Evolutionary conservation across 30 jellyfish, hydroid and myxozoan genomes (phyloP).

Genomic region (Mastigias papua): DNA sequence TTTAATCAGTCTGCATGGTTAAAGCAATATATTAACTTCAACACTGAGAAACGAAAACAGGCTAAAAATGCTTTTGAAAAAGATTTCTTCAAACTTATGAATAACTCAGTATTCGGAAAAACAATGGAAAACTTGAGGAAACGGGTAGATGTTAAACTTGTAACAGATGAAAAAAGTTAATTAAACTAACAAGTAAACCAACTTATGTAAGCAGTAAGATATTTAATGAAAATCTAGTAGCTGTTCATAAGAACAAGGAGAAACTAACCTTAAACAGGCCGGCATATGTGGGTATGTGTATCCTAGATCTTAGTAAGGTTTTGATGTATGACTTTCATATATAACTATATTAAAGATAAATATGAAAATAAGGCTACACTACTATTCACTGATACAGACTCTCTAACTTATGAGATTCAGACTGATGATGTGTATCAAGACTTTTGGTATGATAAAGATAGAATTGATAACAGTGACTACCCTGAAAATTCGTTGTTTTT

Average conservation of each 20-base stretch:
- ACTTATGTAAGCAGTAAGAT: slow-evolving; percentile 27
- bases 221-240: too few species aligned
- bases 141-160: slow-evolving; percentile 43
- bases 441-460: slow-evolving; percentile 2
- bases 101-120: slow-evolving; percentile 73
- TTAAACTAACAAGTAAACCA: slow-evolving; percentile 40
- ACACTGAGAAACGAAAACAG: slow-evolving; percentile 71
- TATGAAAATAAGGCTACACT: too few species aligned
- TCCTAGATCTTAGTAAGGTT: slow-evolving; percentile 67
- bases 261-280: too few species aligned
- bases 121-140: slow-evolving; percentile 75
- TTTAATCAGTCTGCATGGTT: slow-evolving; percentile 66
- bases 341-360: slow-evolving; percentile 58
- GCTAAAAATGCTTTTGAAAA: too few species aligned
- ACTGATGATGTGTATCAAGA: too few species aligned
- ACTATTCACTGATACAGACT: too few species aligned
- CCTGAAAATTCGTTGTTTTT: not conserved
- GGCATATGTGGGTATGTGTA: too few species aligned
- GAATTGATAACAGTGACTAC: slow-evolving; percentile 49
- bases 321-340: slow-evolving; percentile 79
- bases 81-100: too few species aligned
- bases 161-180: slow-evolving; percentile 14
- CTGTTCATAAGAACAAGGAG: slow-evolving; percentile 47
- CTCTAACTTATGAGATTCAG: slow-evolving; percentile 61
- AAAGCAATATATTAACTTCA: slow-evolving; percentile 64